Evolutionary conservation across 2,888 invertebrate genomes (phyloP).

Genomic region (Lycaena phlaeas): DNA sequence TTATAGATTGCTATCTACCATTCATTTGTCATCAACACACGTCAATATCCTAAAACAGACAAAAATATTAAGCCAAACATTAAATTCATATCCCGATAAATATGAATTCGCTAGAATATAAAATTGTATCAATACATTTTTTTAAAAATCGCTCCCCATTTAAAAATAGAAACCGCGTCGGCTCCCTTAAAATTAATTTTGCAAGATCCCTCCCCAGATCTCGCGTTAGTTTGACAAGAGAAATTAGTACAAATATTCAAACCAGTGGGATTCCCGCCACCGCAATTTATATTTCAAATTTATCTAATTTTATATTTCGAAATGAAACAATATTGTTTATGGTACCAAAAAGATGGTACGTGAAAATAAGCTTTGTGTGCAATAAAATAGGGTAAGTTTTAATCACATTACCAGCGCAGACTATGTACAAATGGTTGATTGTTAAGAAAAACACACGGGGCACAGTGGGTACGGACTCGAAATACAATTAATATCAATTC

Average conservation of each 20-base stretch:
- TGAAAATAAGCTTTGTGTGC: neutral
- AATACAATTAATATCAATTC: constrained; percentile 70
- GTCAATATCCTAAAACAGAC: too few species aligned
- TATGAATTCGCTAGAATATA: neutral
- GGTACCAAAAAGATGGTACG: too few species aligned
- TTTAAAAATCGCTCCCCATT: constrained; percentile 6
- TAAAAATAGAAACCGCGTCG: constrained; percentile 22
- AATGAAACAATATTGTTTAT: constrained; percentile 23
- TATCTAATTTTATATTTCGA: constrained; percentile 46
- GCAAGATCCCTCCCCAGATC: constrained; percentile 39
- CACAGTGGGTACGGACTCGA: constrained; percentile 44
- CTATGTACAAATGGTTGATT: constrained; percentile 41
- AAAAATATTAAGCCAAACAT: too few species aligned
- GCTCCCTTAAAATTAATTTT: constrained; percentile 18
- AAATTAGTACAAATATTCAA: constrained; percentile 56
- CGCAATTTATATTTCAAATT: constrained; percentile 55
- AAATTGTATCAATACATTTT: constrained; percentile 8
- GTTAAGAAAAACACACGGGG: constrained; percentile 69
- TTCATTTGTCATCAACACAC: too few species aligned
- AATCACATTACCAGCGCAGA: too few species aligned
- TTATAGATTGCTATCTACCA: too few species aligned
- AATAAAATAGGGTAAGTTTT: too few species aligned
- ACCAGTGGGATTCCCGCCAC: constrained; percentile 43
- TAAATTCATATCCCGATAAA: too few species aligned
- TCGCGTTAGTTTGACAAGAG: constrained; percentile 48